A percentile compares a stretch with the other conserved stretches of the same genome.
Evolutionary conservation across 2,113 vertebrate species (phyloP).

Genomic region (Cryptotis parvus): DNA sequence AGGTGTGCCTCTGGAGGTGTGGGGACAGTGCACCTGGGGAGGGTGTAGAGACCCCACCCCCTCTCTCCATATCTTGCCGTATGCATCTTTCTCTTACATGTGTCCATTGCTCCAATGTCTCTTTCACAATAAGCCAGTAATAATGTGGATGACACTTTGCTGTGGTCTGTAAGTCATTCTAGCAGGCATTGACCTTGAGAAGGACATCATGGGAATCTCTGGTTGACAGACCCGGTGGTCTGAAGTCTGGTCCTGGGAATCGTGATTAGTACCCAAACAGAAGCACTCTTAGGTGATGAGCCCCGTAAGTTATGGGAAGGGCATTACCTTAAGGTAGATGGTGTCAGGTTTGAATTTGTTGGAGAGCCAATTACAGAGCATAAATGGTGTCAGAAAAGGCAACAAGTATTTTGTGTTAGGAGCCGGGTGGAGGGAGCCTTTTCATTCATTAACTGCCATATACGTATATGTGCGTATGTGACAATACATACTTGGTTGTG

Average conservation of each 20-base stretch:
- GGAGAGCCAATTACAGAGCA: not conserved
- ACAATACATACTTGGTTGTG: not conserved
- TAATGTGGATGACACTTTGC: not conserved
- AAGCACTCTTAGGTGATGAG: not conserved
- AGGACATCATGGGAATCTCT: not conserved
- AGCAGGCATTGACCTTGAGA: not conserved
- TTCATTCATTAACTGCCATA: too few species aligned
- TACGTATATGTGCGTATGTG: too few species aligned
- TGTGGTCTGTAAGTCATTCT: not conserved
- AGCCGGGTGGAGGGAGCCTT: not conserved
- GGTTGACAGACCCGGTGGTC: not conserved
- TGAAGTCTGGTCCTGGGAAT: not conserved
- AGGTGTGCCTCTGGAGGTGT: too few species aligned
- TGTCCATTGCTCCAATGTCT: too few species aligned
- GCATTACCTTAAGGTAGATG: not conserved
- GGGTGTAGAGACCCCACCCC: not conserved
- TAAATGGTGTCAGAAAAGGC: not conserved
- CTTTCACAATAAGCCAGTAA: not conserved
- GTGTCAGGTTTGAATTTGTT: not conserved
- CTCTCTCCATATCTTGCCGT: not conserved
- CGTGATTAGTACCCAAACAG: not conserved
- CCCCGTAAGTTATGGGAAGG: not conserved
- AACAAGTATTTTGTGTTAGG: not conserved
- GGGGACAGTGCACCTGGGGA: not conserved
- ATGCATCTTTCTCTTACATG: not conserved